phyloP scores from a whole-genome alignment of 2,113 vertebrate genomes.

The Opisthocomus hoazin region DNA sequence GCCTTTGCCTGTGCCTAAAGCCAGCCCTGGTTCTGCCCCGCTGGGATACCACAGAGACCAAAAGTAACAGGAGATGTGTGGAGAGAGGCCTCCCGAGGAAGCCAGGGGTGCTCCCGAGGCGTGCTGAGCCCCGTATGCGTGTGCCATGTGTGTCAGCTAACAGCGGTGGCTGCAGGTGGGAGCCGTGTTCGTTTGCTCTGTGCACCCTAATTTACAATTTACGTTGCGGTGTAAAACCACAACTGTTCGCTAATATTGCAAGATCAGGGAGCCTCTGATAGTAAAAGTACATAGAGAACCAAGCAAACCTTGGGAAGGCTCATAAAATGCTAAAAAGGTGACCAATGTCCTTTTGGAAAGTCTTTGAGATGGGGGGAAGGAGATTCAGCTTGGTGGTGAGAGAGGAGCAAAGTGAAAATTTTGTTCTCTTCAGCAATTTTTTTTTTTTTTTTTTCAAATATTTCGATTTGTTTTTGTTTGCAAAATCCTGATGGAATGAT shows the following conservation, averaged over 20 bases:
- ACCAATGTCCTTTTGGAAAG: neutral
- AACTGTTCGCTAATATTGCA: constrained; percentile 27
- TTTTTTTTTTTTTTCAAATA: constrained; percentile 17
- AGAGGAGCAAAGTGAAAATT: constrained; percentile 55
- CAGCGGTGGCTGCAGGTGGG: constrained; percentile 22
- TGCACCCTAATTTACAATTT: constrained; percentile 19
- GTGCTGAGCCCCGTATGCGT: neutral
- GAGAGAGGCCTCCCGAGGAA: neutral
- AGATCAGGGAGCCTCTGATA: constrained; percentile 20
- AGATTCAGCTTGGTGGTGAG: neutral
- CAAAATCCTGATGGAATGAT: constrained; percentile 59
- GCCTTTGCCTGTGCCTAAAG: neutral
- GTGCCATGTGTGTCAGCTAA: neutral
- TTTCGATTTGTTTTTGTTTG: constrained; percentile 64
- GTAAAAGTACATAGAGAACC: neutral
- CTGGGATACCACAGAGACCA: neutral
- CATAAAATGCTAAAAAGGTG: neutral
- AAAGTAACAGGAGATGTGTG: neutral
- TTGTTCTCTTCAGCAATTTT: constrained; percentile 51
- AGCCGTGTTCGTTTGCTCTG: constrained; percentile 15
- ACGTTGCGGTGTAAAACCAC: constrained; percentile 40
- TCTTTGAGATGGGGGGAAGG: neutral
- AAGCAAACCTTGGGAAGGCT: neutral
- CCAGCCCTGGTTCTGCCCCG: neutral
- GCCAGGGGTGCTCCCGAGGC: neutral